Percentiles rank a stretch among this genome's conserved stretches.
phyloP scores from a whole-genome alignment of 2,888 invertebrate genomes.

The Tenthredo notha region DNA sequence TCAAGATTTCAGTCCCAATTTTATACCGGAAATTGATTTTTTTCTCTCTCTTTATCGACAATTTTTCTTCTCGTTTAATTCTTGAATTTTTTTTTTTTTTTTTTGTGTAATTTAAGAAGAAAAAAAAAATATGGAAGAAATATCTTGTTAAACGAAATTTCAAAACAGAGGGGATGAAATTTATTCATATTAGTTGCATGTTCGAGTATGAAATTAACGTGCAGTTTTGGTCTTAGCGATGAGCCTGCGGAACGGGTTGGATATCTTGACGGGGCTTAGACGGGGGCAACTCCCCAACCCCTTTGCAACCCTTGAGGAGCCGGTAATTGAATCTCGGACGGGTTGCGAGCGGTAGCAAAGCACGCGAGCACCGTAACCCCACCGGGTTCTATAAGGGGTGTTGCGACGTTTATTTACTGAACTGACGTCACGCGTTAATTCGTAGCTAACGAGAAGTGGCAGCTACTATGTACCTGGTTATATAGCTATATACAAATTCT shows the following conservation, averaged over 20 bases:
- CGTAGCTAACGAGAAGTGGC: conserved; percentile 44
- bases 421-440: conserved; percentile 50
- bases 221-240: not conserved
- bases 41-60: too few species aligned
- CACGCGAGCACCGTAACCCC: conserved; percentile 10
- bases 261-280: conserved; percentile 36
- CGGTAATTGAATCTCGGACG: conserved; percentile 51
- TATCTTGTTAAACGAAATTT: too few species aligned
- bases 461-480: conserved; percentile 2
- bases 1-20: not conserved
- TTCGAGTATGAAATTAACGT: not conserved
- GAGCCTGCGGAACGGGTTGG: not conserved
- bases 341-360: conserved; percentile 33
- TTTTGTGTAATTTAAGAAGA: too few species aligned
- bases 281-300: not conserved
- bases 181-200: conserved; percentile 24
- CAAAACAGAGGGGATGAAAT: not conserved
- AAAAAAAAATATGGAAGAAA: too few species aligned
- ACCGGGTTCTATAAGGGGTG: conserved; percentile 19
- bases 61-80: too few species aligned
- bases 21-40: not conserved
- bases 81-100: too few species aligned
- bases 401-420: conserved; percentile 50
- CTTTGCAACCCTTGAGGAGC: conserved; percentile 46
- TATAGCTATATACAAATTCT: not conserved